Percentiles rank a stretch among this genome's conserved stretches.
These are phyloP conservation scores for Philantomba maxwellii DNA, from an alignment of 2,113 vertebrate species.

Conservation along the genomic window DNA sequence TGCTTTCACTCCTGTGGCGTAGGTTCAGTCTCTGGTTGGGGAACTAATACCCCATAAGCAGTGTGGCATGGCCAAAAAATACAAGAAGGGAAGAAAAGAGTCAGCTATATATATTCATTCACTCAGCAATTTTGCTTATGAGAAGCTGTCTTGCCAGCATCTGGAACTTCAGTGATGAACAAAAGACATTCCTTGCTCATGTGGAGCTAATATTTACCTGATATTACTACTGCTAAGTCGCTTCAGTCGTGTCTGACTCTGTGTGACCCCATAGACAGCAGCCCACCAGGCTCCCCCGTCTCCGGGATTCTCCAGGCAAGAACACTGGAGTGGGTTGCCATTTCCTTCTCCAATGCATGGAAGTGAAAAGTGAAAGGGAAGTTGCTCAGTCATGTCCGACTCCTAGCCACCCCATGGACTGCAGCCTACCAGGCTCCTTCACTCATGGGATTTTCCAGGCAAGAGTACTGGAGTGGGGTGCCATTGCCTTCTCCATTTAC, in stretches of 20 bases:
- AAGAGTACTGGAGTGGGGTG: too few species aligned
- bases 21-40: not conserved
- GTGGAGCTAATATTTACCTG: not conserved
- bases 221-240: not conserved
- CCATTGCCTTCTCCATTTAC: not conserved
- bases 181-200: not conserved
- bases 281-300: too few species aligned
- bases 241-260: too few species aligned
- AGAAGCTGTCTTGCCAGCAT: not conserved
- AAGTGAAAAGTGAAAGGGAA: too few species aligned
- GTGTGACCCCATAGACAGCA: too few species aligned
- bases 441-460: too few species aligned
- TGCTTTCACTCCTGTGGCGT: not conserved
- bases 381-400: too few species aligned
- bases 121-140: not conserved
- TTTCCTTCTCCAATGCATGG: too few species aligned
- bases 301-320: too few species aligned
- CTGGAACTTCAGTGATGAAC: not conserved
- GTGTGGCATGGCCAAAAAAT: not conserved
- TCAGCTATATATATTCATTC: not conserved
- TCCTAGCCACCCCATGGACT: too few species aligned
- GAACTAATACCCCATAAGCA: not conserved
- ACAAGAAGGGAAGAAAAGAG: not conserved
- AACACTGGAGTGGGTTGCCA: too few species aligned
- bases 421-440: too few species aligned